Conservation (phyloP, 2,888 invertebrate species). For the Chalcosyrphus nemorum region DNA sequence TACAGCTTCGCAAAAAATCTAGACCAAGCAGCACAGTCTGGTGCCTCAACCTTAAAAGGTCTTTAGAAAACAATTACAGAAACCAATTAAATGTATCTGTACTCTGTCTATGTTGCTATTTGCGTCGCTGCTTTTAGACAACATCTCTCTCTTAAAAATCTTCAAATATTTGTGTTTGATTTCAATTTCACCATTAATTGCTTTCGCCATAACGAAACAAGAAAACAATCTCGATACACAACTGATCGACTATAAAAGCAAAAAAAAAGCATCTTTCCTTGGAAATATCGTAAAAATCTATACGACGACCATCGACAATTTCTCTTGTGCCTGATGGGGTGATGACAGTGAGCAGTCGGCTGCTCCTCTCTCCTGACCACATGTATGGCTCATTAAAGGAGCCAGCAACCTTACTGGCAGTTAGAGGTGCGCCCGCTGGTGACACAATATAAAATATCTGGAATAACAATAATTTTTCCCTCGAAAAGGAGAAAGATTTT, state of each 20-base stretch:
- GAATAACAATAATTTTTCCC: constrained; percentile 31
- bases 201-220: constrained; percentile 47
- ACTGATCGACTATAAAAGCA: neutral
- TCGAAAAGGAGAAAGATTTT: constrained; percentile 26
- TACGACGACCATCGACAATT: constrained; percentile 11
- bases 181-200: constrained; percentile 68
- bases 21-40: neutral
- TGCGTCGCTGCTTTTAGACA: constrained; percentile 21
- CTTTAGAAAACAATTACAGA: constrained; percentile 55
- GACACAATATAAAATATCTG: constrained; percentile 51
- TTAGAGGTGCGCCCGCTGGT: constrained; percentile 49
- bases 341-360: constrained; percentile 35
- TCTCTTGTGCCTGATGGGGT: constrained; percentile 13
- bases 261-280: constrained; percentile 15
- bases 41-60: constrained; percentile 35
- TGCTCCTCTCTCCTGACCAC: neutral
- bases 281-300: constrained; percentile 51
- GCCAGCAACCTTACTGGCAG: constrained; percentile 49
- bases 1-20: neutral
- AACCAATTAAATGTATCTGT: constrained; percentile 56
- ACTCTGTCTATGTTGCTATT: constrained; percentile 32
- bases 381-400: constrained; percentile 58
- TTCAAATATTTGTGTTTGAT: constrained; percentile 69
- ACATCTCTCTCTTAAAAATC: constrained; percentile 3
- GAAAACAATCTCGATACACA: neutral